Evolutionary conservation across 2,888 invertebrate species (phyloP).

Genomic region (Leucophora obtusa): DNA sequence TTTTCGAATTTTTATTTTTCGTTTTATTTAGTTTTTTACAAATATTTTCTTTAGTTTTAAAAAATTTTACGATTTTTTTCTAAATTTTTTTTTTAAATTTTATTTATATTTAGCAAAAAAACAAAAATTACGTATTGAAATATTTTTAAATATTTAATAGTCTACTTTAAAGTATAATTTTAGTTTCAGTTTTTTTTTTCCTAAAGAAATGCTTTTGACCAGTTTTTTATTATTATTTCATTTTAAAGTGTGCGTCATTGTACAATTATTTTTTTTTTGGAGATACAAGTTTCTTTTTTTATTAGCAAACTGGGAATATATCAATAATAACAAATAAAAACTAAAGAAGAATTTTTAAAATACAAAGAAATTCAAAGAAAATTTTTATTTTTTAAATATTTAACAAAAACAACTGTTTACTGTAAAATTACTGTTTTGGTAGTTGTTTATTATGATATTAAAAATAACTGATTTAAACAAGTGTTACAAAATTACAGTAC

Average conservation of each 20-base stretch:
- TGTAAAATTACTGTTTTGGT: too few relatives aligned
- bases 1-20: conserved; percentile 25
- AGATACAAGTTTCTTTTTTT: too few relatives aligned
- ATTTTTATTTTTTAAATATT: too few relatives aligned
- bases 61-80: not conserved
- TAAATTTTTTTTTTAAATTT: not conserved
- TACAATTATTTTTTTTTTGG: conserved; percentile 37
- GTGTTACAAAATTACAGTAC: too few relatives aligned
- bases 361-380: too few relatives aligned
- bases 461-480: too few relatives aligned
- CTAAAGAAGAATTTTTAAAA: too few relatives aligned
- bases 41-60: not conserved
- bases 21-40: conserved; percentile 9
- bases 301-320: too few relatives aligned
- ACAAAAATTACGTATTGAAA: conserved; percentile 44
- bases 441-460: too few relatives aligned
- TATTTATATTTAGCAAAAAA: conserved; percentile 36
- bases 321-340: too few relatives aligned
- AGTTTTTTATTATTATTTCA: conserved; percentile 69
- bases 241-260: conserved; percentile 61
- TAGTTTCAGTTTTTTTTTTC: conserved; percentile 28
- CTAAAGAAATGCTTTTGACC: conserved; percentile 61
- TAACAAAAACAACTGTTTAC: too few relatives aligned
- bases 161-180: conserved; percentile 37
- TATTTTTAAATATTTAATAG: not conserved